Evolutionary conservation across 2,888 invertebrate genomes (phyloP).

Genomic region (Petrophora chlorosata): DNA sequence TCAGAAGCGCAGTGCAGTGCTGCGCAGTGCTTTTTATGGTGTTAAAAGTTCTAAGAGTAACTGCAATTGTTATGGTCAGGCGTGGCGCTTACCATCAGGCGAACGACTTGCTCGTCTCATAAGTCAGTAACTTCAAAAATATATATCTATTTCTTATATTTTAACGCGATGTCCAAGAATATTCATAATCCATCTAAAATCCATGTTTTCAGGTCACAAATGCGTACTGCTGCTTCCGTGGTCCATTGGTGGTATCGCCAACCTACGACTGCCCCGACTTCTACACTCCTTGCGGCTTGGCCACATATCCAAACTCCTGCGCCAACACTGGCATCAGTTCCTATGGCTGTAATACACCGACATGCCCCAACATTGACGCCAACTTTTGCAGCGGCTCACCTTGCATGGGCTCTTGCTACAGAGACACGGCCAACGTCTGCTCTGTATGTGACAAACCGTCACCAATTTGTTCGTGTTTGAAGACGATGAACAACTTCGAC

Average conservation of each 20-base stretch:
- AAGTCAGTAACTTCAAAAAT: too few relatives aligned
- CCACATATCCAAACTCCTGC: constrained; percentile 3
- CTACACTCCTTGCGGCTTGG: constrained; percentile 21
- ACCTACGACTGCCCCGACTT: constrained; percentile 25
- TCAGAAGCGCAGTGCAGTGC: too few relatives aligned
- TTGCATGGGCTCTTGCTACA: constrained; percentile 26
- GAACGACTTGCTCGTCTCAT: too few relatives aligned
- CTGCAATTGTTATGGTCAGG: too few relatives aligned
- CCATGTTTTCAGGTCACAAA: constrained; percentile 39
- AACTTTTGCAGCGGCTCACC: constrained; percentile 15
- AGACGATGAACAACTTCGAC: constrained; percentile 35
- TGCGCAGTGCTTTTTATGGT: too few relatives aligned
- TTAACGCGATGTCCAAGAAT: too few relatives aligned
- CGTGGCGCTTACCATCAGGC: too few relatives aligned
- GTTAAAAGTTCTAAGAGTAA: too few relatives aligned
- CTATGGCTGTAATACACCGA: too few relatives aligned
- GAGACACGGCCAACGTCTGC: constrained; percentile 35
- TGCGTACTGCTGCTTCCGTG: constrained; percentile 48
- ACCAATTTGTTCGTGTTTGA: constrained; percentile 31
- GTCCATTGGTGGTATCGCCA: constrained; percentile 36
- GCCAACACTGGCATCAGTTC: not conserved
- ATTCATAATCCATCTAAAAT: too few relatives aligned
- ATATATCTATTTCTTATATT: too few relatives aligned
- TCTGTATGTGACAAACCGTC: constrained; percentile 29
- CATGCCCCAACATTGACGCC: too few relatives aligned